phyloP scores from a whole-genome alignment of 2,888 invertebrate genomes.

The Nomada goodeniana region DNA sequence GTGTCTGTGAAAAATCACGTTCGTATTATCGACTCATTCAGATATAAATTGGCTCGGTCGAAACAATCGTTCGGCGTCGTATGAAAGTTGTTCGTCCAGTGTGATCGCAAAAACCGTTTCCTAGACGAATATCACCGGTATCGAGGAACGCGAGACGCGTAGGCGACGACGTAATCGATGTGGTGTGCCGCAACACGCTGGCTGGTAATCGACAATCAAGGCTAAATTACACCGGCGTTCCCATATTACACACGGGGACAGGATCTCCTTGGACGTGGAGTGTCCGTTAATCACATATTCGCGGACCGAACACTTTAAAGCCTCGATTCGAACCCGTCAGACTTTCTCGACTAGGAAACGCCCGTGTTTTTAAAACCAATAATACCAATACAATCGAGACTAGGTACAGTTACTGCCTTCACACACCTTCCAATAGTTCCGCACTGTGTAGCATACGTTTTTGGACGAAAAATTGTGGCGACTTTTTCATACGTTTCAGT shows the following conservation, averaged over 20 bases:
- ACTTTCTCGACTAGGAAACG: neutral
- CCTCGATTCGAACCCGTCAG: neutral
- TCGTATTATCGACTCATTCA: neutral
- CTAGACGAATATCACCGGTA: conserved; percentile 15
- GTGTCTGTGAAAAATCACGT: no score
- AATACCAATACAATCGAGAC: no score
- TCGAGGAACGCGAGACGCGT: conserved; percentile 12
- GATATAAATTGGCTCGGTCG: neutral
- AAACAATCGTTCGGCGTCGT: conserved; percentile 5
- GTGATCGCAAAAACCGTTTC: conserved; percentile 3
- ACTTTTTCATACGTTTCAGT: no score
- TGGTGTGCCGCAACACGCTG: conserved; percentile 19
- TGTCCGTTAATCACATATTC: conserved; percentile 57
- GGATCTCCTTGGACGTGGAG: conserved; percentile 67
- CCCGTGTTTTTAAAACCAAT: neutral
- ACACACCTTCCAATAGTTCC: no score
- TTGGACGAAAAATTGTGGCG: no score
- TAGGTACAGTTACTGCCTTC: no score
- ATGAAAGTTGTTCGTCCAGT: conserved; percentile 7
- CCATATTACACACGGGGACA: conserved; percentile 58
- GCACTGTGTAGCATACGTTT: no score
- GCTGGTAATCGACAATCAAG: conserved; percentile 62
- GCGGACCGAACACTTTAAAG: conserved; percentile 54
- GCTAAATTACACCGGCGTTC: conserved; percentile 55
- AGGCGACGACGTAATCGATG: conserved; percentile 19